Conservation (phyloP, 2,797 vertebrate species). For the Platalea minor region DNA sequence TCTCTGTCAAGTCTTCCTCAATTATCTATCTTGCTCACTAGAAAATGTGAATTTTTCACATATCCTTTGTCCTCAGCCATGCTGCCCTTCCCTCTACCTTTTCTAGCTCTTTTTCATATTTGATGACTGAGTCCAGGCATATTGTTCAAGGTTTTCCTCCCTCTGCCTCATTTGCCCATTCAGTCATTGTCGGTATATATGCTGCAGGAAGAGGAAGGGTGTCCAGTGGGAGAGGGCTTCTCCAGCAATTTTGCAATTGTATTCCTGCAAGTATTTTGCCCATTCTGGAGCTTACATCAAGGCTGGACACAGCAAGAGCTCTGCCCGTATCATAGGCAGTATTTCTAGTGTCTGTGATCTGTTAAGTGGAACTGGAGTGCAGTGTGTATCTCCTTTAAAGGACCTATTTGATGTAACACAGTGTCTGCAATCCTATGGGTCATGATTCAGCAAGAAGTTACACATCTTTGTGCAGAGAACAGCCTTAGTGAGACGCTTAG, state of each 20-base stretch:
- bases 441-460: background rate
- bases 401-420: background rate
- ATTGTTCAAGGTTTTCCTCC: background rate
- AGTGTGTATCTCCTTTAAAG: background rate
- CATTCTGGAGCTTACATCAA: background rate
- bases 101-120: background rate
- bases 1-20: background rate
- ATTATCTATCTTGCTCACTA: background rate
- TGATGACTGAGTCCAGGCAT: background rate
- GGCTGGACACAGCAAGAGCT: background rate
- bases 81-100: background rate
- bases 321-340: background rate
- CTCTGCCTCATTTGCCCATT: background rate
- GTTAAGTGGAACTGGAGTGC: background rate
- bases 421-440: background rate
- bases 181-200: accelerated
- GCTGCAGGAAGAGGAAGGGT: background rate
- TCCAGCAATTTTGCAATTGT: background rate
- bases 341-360: background rate
- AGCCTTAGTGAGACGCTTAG: background rate
- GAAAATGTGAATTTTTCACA: background rate
- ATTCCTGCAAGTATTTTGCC: background rate
- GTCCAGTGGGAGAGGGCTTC: background rate
- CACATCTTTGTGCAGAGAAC: background rate
- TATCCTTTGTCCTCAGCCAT: background rate